Evolutionary conservation across 2,888 invertebrate genomes (phyloP).

Genomic region (Neoaliturus tenellus): DNA sequence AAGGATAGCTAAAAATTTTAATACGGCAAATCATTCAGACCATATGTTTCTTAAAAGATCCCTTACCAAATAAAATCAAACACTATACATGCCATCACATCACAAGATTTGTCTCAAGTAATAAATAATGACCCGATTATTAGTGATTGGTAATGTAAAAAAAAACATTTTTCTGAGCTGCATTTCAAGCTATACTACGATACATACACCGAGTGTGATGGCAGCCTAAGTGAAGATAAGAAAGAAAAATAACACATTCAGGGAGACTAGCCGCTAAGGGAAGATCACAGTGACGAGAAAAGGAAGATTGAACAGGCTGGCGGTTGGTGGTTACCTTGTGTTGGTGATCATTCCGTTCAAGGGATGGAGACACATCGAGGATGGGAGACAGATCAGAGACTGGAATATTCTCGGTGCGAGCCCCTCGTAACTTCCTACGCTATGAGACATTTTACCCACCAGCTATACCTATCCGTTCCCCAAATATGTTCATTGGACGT

Average conservation of each 20-base stretch:
- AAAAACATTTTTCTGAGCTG: too few relatives aligned
- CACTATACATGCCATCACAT: too few relatives aligned
- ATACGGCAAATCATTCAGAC: too few relatives aligned
- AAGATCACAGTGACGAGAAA: neutral
- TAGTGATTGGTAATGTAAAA: too few relatives aligned
- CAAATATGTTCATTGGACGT: conserved; percentile 7
- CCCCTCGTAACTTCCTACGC: conserved; percentile 30
- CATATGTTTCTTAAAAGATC: too few relatives aligned
- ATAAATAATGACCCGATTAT: too few relatives aligned
- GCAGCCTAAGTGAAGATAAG: neutral
- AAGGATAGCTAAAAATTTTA: too few relatives aligned
- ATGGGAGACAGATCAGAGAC: conserved; percentile 16
- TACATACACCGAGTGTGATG: neutral
- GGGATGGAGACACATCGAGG: conserved; percentile 21
- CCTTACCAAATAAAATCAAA: too few relatives aligned
- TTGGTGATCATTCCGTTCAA: conserved; percentile 12
- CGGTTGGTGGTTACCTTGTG: conserved; percentile 18
- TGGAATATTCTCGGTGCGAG: neutral
- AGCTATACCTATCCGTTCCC: conserved; percentile 1
- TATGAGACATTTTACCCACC: conserved; percentile 23
- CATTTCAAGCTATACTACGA: neutral
- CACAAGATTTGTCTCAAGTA: too few relatives aligned
- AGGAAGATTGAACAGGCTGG: neutral
- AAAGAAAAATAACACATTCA: neutral
- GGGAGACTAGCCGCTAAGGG: neutral